These are phyloP conservation scores for Myotis brandtii DNA, from an alignment of 2,113 vertebrate species.

Conservation along the genomic window DNA sequence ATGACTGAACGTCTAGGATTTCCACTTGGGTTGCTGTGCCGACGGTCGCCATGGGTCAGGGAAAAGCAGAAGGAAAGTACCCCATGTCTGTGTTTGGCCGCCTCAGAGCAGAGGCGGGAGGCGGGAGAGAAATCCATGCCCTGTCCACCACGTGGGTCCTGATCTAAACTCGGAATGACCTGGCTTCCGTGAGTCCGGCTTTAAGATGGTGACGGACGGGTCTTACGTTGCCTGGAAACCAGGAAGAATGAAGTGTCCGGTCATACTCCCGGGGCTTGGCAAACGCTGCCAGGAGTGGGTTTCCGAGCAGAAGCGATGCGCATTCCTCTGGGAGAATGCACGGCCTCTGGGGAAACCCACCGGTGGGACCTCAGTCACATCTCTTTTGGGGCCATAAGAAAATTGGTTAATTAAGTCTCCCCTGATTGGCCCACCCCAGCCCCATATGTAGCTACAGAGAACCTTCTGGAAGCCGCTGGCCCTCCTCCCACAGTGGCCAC, in stretches of 20 bases:
- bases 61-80: background rate
- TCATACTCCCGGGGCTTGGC: background rate
- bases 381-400: background rate
- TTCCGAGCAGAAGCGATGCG: background rate
- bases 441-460: background rate
- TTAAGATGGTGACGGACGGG: background rate
- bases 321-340: background rate
- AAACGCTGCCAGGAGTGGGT: rapidly evolving
- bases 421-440: background rate
- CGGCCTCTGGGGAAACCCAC: background rate
- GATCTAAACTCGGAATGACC: background rate
- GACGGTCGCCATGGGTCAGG: background rate
- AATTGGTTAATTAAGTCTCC: background rate
- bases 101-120: background rate
- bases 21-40: rapidly evolving
- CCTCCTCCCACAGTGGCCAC: background rate
- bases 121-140: background rate
- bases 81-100: background rate
- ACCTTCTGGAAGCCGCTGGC: background rate
- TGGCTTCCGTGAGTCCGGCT: background rate
- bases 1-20: background rate
- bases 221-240: background rate
- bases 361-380: rapidly evolving
- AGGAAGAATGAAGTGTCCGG: rapidly evolving
- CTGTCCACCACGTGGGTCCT: background rate